phyloP scores from a whole-genome alignment of 2,888 invertebrate species.

The Heliothis peltigera region DNA sequence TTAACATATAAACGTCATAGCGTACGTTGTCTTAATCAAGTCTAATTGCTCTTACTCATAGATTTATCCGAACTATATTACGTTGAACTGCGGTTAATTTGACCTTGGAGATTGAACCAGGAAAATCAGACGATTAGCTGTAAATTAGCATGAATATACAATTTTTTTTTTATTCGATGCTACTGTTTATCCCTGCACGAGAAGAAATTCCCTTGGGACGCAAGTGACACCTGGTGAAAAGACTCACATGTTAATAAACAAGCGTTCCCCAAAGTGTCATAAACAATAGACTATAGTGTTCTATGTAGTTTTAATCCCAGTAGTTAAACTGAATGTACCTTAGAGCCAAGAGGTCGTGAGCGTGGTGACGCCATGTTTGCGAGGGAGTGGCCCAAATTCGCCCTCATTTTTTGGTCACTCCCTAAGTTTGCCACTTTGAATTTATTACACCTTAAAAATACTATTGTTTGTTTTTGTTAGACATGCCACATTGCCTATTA shows the following conservation, averaged over 20 bases:
- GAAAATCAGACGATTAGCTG: too few relatives aligned
- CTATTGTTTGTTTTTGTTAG: not conserved
- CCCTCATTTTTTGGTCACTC: slow-evolving; percentile 41
- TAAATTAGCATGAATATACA: too few relatives aligned
- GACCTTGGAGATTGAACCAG: too few relatives aligned
- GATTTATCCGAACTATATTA: too few relatives aligned
- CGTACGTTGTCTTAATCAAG: too few relatives aligned
- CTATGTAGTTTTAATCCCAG: slow-evolving; percentile 28
- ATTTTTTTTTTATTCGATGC: too few relatives aligned
- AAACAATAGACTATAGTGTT: slow-evolving; percentile 8
- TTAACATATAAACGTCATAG: too few relatives aligned
- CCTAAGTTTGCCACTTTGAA: slow-evolving; percentile 10
- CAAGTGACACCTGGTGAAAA: too few relatives aligned
- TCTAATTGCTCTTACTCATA: too few relatives aligned
- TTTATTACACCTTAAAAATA: slow-evolving; percentile 14
- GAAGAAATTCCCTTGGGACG: too few relatives aligned
- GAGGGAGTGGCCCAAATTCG: slow-evolving; percentile 65
- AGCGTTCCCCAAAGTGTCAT: slow-evolving; percentile 27
- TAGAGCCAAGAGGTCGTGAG: slow-evolving; percentile 51
- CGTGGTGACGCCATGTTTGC: slow-evolving; percentile 66
- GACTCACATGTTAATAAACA: not conserved
- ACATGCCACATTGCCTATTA: not conserved
- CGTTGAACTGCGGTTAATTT: too few relatives aligned
- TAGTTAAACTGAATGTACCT: slow-evolving; percentile 46
- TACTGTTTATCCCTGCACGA: too few relatives aligned